Conservation (phyloP, 1,140 invertebrate species). For the Oscheius sp. region DNA sequence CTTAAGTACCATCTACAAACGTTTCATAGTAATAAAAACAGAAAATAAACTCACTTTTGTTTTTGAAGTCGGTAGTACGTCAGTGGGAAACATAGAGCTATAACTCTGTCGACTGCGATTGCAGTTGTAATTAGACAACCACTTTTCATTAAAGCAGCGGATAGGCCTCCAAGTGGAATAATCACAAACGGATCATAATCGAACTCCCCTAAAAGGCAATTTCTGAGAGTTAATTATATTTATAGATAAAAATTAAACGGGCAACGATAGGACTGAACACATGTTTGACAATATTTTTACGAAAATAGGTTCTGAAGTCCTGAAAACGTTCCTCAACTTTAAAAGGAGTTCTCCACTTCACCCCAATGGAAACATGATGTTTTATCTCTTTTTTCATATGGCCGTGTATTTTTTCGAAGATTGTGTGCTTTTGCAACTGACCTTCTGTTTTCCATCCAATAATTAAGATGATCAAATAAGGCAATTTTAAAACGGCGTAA, state of each 20-base stretch:
- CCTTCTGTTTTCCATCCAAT: not conserved
- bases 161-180: not conserved
- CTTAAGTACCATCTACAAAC: constrained; percentile 11
- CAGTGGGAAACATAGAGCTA: constrained; percentile 8
- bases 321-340: no score
- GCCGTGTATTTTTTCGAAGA: no score
- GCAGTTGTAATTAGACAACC: constrained; percentile 9
- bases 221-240: no score
- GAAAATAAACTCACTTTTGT: not conserved
- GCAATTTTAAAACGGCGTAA: constrained; percentile 21
- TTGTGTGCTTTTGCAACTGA: no score
- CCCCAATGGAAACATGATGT: no score
- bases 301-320: no score
- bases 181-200: constrained; percentile 18
- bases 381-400: no score
- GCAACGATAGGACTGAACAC: no score
- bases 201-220: no score
- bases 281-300: no score
- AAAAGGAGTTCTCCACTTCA: not conserved
- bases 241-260: no score
- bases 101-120: constrained; percentile 12
- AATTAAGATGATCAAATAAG: constrained; percentile 26
- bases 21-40: not conserved
- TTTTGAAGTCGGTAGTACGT: constrained; percentile 8
- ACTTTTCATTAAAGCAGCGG: constrained; percentile 18